Evolutionary conservation across 2,113 vertebrate genomes (phyloP), one percentile per base, ranked within the genome.

Genomic region (Brachyhypopomus gauderio): DNA sequence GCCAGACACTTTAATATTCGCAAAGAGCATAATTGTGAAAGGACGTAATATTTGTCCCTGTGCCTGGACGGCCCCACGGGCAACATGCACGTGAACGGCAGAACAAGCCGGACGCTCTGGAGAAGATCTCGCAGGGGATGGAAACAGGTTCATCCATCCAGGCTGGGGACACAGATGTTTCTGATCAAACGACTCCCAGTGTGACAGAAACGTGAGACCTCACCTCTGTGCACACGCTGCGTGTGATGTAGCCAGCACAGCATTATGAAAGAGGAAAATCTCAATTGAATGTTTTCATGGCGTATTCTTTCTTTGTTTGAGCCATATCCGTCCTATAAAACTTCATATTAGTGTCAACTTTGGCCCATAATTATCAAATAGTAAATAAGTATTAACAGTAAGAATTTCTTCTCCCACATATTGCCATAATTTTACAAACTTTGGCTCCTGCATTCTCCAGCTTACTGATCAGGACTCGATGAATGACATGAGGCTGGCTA

Each of bases 1-100:
- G 95, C 92, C 94, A 95, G 96, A 97, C 95, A 95, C 96, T 98
- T 98, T 98, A 97, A 98, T 98, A 98, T 97, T 98, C 95, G 94
- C 95, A 94, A 96, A 95, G 95, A 94, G 93, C 92, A 95, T 98
- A 96, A 98, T 98, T 97, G 95, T 97, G 94, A 95, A 96, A 97
- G 96, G 96, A 97, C 95, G 95, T 96, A 95, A 94, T 94, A 95
- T 95, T 96, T 95, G 92, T 82, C 92, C 89, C 93, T 94, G 83
- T 95, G 94, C 94, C 92, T 92, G 95, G 95, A 97, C 96, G 95
- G 94, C 89, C 92, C 93, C 92, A 94, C 94, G 95, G 94, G 95
- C 94, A 95, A 93, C 92, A 94, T 93, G 92, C 93, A 93, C 92
- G 93, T 93, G 91, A 92, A 93, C 92, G 34, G 60, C 3, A 85